Evolutionary conservation across 2,888 invertebrate genomes (phyloP), one percentile per base, ranked within the genome.

Genomic region (Tinea pellionella): DNA sequence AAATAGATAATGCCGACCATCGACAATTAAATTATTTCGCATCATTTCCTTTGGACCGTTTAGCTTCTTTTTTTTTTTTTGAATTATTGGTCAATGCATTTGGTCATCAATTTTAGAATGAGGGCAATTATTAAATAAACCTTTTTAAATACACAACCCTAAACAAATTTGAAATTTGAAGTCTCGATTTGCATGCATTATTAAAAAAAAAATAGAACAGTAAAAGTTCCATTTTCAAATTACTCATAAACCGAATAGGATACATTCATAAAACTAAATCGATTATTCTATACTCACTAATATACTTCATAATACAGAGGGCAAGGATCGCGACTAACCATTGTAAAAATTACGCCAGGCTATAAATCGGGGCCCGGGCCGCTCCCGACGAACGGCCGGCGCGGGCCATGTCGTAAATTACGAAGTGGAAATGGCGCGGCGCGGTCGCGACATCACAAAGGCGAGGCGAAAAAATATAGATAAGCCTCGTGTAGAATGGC

Each of bases 271-370:
- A 24, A 37, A 37, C 37, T 2, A 12, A 37, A 37, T 37, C 37
- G 37, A 37, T 37, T 37, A 37, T 6, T 37, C 37, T 68, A 69
- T 70, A 9, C 47, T 18, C 47, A 3, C 6, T 7, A 13, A 18
- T 13, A 37, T 32, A 58, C 58, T 42, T 59, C 41, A 59, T 59
- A 59, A 59, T 42, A 42, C 37, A 29, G 58, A 16, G 59, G 59
- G 41, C 18, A 59, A 30, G 43, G 59, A 59, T 19, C 59, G 59
- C 59, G 19, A 42, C 32, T 70, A 72, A 70, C 75, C 73, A 80
- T 81, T 82, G 80, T 83, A 80, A 80, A 80, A 81, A 83, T 82
- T 75, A 77, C 76, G 71, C 77, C 57, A n/a, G 16, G 47, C 53
- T 24, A 53, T 60, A 29, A 61, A 32, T 53, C 62, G 61, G 29